Percentiles rank a stretch among this genome's conserved stretches.
phyloP scores from a whole-genome alignment of 2,797 vertebrate genomes.

The Acanthurus leucopareius region DNA sequence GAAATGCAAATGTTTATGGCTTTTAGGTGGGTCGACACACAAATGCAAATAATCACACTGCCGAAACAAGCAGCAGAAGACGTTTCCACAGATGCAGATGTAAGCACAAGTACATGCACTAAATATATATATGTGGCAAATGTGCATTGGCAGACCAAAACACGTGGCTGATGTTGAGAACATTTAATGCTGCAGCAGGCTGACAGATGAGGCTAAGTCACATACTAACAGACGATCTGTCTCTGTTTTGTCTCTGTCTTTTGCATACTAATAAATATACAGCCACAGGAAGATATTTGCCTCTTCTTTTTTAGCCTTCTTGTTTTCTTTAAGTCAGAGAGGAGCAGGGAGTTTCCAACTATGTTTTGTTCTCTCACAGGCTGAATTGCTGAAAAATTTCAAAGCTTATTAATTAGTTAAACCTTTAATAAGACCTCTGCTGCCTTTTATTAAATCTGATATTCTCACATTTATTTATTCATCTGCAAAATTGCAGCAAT shows the following conservation, averaged over 20 bases:
- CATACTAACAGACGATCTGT: not conserved
- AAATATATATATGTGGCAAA: not conserved
- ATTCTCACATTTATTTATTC: not conserved
- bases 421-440: too few relatives aligned
- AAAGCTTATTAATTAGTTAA: not conserved
- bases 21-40: constrained; percentile 10
- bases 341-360: too few relatives aligned
- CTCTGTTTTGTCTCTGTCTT: not conserved
- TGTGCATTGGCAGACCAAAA: not conserved
- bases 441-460: not conserved
- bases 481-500: not conserved
- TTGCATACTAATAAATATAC: not conserved
- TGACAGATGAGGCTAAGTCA: constrained; percentile 8
- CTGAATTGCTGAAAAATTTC: not conserved
- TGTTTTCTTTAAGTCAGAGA: too few relatives aligned
- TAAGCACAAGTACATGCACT: not conserved
- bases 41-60: not conserved
- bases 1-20: constrained; percentile 32
- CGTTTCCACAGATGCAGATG: not conserved
- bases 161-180: not conserved
- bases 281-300: not conserved
- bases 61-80: not conserved
- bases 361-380: too few relatives aligned
- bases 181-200: not conserved
- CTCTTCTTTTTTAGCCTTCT: too few relatives aligned